phyloP scores from a whole-genome alignment of 2,888 invertebrate species.

The Proisotoma minuta region DNA sequence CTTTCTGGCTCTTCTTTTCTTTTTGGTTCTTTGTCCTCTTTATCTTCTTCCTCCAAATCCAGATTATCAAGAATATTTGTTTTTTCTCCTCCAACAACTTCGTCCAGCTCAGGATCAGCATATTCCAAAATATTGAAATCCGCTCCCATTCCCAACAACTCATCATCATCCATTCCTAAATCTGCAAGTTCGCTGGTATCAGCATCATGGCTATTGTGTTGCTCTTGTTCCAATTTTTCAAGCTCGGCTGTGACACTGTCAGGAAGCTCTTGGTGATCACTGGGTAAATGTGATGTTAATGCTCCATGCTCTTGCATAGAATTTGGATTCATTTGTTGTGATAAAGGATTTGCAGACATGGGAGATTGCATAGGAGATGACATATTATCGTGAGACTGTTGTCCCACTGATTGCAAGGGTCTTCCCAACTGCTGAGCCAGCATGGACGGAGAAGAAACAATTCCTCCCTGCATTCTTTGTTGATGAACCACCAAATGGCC shows the following conservation, averaged over 20 bases:
- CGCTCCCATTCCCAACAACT: constrained; percentile 76
- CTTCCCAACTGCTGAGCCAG: constrained; percentile 43
- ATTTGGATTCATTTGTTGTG: constrained; percentile 13
- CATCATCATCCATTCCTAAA: constrained; percentile 79
- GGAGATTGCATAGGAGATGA: constrained; percentile 8
- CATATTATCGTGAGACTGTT: background rate
- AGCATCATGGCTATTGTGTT: constrained; percentile 57
- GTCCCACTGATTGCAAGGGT: constrained; percentile 27
- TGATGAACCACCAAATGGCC: constrained; percentile 53
- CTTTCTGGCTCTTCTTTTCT: constrained; percentile 50
- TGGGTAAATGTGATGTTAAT: background rate
- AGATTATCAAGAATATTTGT: constrained; percentile 81
- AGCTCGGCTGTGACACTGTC: constrained; percentile 65
- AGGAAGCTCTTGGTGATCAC: constrained; percentile 56
- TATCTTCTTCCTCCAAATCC: constrained; percentile 72
- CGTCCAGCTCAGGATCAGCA: constrained; percentile 87
- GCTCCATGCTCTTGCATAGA: constrained; percentile 6
- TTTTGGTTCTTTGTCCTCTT: constrained; percentile 55
- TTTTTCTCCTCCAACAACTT: constrained; percentile 69
- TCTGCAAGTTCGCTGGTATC: constrained; percentile 75
- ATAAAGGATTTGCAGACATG: constrained; percentile 9
- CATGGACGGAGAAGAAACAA: constrained; percentile 41
- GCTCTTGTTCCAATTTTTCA: constrained; percentile 66
- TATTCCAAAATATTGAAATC: constrained; percentile 94
- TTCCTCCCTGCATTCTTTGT: constrained; percentile 25